phyloP scores from a whole-genome alignment of 2,888 invertebrate genomes.

The Drosophila infuscata region DNA sequence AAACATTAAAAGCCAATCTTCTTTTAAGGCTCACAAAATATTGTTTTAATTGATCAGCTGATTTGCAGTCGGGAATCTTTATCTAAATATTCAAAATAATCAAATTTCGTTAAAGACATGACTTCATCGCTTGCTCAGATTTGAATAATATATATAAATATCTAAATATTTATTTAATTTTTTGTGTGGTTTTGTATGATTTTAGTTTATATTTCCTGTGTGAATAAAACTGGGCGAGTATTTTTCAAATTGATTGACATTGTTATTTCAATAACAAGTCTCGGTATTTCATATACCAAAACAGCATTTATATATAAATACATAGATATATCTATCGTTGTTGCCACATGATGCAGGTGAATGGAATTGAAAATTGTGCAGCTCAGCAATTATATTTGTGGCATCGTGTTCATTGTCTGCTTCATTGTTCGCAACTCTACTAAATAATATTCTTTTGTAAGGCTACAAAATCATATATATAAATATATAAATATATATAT shows the following conservation, averaged over 20 bases:
- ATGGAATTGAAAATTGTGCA: constrained; percentile 13
- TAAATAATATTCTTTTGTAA: constrained; percentile 54
- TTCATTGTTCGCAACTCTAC: constrained; percentile 36
- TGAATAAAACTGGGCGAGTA: background rate
- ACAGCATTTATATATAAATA: background rate
- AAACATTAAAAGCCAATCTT: no score
- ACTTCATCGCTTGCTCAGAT: background rate
- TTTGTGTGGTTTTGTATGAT: background rate
- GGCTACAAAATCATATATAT: constrained; percentile 11
- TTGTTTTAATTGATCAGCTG: no score
- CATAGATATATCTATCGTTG: background rate
- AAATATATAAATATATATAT: constrained; percentile 8
- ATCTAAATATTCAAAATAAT: background rate
- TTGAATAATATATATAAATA: background rate
- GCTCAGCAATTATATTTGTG: constrained; percentile 40
- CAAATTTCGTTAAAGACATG: background rate
- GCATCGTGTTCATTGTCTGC: constrained; percentile 26
- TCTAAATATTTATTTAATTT: background rate
- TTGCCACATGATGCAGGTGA: constrained; percentile 29
- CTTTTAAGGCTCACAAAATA: no score
- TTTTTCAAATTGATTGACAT: background rate
- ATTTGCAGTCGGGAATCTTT: background rate
- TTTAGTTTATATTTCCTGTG: background rate
- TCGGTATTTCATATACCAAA: background rate
- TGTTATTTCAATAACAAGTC: background rate